A percentile compares a stretch with the other conserved stretches of the same genome.
Conservation (phyloP, 2,113 vertebrate genomes). For the Pavo muticus region DNA sequence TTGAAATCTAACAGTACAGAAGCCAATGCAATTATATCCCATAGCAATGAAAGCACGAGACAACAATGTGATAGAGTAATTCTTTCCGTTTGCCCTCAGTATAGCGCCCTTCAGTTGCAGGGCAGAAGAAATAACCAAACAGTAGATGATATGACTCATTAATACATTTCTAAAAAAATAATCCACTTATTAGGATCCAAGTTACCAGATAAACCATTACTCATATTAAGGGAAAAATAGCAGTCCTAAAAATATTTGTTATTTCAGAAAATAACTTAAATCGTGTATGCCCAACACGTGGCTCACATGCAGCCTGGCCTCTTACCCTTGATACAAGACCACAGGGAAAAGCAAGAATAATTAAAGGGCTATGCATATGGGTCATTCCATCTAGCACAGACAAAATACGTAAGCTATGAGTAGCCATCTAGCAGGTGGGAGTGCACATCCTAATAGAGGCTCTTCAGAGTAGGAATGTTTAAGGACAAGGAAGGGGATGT, state of each 20-base stretch:
- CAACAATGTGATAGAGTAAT: background rate
- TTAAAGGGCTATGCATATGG: background rate
- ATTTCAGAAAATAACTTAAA: background rate
- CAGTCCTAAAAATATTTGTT: background rate
- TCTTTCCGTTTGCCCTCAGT: conserved; percentile 17
- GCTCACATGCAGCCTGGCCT: too few relatives aligned
- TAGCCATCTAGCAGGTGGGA: background rate
- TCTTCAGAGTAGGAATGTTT: background rate
- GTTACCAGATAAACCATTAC: background rate
- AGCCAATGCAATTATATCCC: conserved; percentile 34
- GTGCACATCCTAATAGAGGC: background rate
- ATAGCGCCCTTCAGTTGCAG: background rate
- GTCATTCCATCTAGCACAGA: background rate
- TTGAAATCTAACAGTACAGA: conserved; percentile 47
- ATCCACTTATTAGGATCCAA: background rate
- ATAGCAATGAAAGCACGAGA: background rate
- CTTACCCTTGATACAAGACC: background rate
- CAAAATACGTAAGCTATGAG: background rate
- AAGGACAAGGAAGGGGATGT: background rate
- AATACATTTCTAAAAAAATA: background rate
- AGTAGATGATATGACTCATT: background rate
- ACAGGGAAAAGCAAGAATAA: background rate
- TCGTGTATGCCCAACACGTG: too few relatives aligned
- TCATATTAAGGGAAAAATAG: fast-evolving
- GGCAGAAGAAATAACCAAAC: background rate